Evolutionary conservation across 2,113 vertebrate species (phyloP).

Genomic region (Oncorhynchus gorbuscha): DNA sequence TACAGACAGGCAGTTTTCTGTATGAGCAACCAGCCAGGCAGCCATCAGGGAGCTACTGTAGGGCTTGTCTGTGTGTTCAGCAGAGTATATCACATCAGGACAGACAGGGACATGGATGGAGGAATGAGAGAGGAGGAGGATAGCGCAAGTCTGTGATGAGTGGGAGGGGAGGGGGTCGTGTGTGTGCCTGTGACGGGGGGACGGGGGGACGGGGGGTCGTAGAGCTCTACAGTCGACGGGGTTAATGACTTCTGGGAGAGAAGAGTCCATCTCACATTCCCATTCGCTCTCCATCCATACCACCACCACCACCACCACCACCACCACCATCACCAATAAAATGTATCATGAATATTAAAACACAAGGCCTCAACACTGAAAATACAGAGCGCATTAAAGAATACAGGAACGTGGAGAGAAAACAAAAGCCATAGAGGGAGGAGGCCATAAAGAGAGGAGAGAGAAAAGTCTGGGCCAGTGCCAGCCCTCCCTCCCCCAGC

Average conservation of each 20-base stretch:
- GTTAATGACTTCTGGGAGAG: constrained; percentile 64
- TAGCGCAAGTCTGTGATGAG: constrained; percentile 36
- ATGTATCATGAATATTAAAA: constrained; percentile 77
- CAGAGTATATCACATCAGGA: constrained; percentile 47
- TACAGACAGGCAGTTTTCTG: not conserved
- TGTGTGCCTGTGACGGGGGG: constrained; percentile 20
- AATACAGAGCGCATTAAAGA: constrained; percentile 71
- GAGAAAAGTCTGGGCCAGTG: not conserved
- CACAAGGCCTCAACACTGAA: constrained; percentile 67
- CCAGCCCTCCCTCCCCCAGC: constrained; percentile 53
- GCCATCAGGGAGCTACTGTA: constrained; percentile 40
- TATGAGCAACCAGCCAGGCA: constrained; percentile 46
- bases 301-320: no score
- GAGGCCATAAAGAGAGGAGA: constrained; percentile 60
- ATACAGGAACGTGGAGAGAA: constrained; percentile 64
- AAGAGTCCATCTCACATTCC: constrained; percentile 56
- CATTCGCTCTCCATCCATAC: constrained; percentile 29
- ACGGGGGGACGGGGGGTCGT: constrained; percentile 19
- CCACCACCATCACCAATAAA: constrained; percentile 38
- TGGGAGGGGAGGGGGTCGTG: constrained; percentile 28
- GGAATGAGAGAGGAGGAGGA: not conserved
- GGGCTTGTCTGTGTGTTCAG: constrained; percentile 53
- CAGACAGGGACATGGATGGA: not conserved
- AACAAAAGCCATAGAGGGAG: constrained; percentile 65
- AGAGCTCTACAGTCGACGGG: constrained; percentile 55